These are phyloP conservation scores for Sminthurides bifidus DNA, from an alignment of 1,140 invertebrate genomes.

Conservation along the genomic window DNA sequence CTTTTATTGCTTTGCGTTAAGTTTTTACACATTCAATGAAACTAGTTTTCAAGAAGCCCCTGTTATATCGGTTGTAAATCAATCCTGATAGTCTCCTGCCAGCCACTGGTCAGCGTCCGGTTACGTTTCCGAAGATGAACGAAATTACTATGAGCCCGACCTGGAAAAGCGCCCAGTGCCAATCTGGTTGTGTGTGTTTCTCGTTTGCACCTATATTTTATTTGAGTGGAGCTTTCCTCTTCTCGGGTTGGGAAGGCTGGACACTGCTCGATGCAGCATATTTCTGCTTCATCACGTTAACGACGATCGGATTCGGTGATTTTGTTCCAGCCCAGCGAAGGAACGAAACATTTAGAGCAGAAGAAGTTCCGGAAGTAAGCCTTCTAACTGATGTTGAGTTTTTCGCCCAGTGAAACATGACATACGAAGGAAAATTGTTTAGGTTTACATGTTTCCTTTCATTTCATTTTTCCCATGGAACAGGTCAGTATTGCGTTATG, in stretches of 20 bases:
- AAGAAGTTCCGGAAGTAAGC: conserved; percentile 4
- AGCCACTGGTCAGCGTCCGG: too few species aligned
- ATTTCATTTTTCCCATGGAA: too few species aligned
- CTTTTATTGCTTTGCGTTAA: too few species aligned
- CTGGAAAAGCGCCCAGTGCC: conserved; percentile 22
- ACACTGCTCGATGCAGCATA: conserved; percentile 79
- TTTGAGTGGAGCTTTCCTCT: conserved; percentile 64
- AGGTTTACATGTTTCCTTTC: not conserved
- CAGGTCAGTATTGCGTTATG: conserved; percentile 74
- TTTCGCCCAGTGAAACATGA: too few species aligned
- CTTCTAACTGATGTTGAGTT: too few species aligned
- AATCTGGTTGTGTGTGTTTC: conserved; percentile 68
- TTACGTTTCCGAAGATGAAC: too few species aligned
- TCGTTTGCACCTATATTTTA: conserved; percentile 56
- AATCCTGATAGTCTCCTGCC: too few species aligned
- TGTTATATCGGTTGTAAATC: too few species aligned
- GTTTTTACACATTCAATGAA: too few species aligned
- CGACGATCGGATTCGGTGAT: conserved; percentile 88
- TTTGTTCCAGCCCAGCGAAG: conserved; percentile 73
- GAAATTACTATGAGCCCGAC: conserved; percentile 21
- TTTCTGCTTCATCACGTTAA: conserved; percentile 90
- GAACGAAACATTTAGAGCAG: conserved; percentile 1
- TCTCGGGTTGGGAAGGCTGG: conserved; percentile 68
- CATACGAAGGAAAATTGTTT: not conserved
- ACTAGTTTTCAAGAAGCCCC: too few species aligned